Conservation (phyloP, 2,888 invertebrate species). For the Drosophila rubida region DNA sequence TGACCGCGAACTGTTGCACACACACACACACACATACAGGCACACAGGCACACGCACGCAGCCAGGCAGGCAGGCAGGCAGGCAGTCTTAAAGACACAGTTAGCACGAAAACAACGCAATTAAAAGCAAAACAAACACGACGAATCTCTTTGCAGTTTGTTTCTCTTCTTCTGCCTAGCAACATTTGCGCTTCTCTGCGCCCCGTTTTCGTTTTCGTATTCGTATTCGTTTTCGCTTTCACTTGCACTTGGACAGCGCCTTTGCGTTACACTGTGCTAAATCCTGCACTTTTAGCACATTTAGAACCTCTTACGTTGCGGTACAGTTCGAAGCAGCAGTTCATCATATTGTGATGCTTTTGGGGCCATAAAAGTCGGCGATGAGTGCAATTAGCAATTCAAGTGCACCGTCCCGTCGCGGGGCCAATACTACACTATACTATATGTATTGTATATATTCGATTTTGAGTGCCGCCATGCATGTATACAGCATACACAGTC, state of each 20-base stretch:
- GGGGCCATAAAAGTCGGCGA: no score
- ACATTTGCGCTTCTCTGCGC: background rate
- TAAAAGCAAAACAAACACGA: slow-evolving; percentile 2
- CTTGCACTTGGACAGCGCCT: no score
- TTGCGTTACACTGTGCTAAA: no score
- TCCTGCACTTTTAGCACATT: background rate
- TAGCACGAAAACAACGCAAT: background rate
- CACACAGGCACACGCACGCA: background rate
- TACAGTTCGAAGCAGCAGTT: background rate
- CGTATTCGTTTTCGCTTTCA: no score
- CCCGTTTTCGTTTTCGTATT: background rate
- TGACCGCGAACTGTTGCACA: slow-evolving; percentile 43
- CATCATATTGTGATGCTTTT: no score
- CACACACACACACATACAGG: slow-evolving; percentile 2
- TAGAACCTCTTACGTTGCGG: background rate
- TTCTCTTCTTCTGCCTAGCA: background rate
- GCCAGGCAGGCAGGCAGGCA: no score
- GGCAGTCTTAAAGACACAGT: background rate
- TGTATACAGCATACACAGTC: no score
- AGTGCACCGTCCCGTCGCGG: background rate
- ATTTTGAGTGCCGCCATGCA: background rate
- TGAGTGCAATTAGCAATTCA: slow-evolving; percentile 13
- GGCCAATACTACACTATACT: background rate
- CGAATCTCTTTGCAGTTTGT: background rate
- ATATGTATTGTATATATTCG: background rate